These are phyloP conservation scores for Zaprionus lineosus DNA, from an alignment of 2,888 invertebrate genomes.

Conservation along the genomic window DNA sequence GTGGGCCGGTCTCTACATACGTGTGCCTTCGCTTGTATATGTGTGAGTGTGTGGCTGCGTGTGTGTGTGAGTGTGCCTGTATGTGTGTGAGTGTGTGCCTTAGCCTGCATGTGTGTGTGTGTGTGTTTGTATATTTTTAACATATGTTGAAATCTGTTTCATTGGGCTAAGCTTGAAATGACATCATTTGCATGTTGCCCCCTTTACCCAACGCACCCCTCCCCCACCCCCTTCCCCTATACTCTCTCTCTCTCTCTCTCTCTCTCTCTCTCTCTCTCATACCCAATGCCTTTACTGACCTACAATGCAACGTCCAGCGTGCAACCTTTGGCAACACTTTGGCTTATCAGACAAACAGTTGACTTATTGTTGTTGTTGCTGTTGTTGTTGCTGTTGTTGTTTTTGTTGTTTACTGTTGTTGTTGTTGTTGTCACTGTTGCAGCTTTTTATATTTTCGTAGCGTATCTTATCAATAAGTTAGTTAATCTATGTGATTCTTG, in stretches of 20 bases:
- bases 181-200: slow-evolving; percentile 56
- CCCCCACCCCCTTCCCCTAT: too few relatives aligned
- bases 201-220: too few relatives aligned
- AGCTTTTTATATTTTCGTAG: slow-evolving; percentile 6
- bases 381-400: slow-evolving; percentile 6
- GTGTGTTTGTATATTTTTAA: slow-evolving; percentile 62
- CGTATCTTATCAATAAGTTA: slow-evolving; percentile 56
- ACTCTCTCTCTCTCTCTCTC: too few relatives aligned
- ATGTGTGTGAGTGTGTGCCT: slow-evolving; percentile 5
- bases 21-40: slow-evolving; percentile 2
- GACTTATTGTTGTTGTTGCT: slow-evolving; percentile 20
- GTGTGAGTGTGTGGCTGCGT: slow-evolving; percentile 7
- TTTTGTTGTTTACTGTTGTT: slow-evolving; percentile 13
- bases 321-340: slow-evolving; percentile 13
- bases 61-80: slow-evolving; percentile 5
- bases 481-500: slow-evolving; percentile 60
- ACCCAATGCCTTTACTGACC: slow-evolving; percentile 55
- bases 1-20: neutral
- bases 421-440: slow-evolving; percentile 11
- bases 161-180: slow-evolving; percentile 64
- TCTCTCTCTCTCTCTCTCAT: too few relatives aligned
- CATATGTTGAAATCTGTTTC: slow-evolving; percentile 59
- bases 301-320: slow-evolving; percentile 48
- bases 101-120: slow-evolving; percentile 5
- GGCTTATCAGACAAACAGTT: slow-evolving; percentile 30